Evolutionary conservation across 2,113 vertebrate species (phyloP), one percentile per base, ranked within the genome.

Genomic region (Petrocephalus zakoni): DNA sequence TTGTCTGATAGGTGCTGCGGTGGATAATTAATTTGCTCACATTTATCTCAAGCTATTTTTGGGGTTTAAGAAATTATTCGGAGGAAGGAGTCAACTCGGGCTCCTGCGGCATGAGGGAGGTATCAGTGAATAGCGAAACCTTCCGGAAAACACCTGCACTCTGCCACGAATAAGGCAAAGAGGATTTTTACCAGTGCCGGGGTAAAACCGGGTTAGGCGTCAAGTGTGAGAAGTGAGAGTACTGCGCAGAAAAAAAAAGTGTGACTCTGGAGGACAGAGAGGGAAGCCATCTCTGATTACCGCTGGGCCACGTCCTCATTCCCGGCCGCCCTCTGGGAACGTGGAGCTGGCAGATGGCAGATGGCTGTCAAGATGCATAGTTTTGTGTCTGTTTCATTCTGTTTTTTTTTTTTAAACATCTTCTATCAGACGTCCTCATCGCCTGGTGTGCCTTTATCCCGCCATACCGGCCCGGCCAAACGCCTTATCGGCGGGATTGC

Each of bases 401-500:
- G 52, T 56, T 85, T 34, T 25, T 85, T 86, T 85, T 34, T 86
- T 34, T 11, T 2, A 29, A 53, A 34, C 52, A 56, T 86, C 52
- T 56, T 53, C 47, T 86, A 86, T 53, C 49, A 37, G 11, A 15
- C 84, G 13, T 37, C n/a, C 84, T 37, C 17, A 55, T 86, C 84
- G 15, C 52, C 34, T 49, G 17, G 3, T 19, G 52, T 5, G 34
- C 52, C 61, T 53, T 86, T 10, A 55, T 55, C 84, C 84, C 51
- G 17, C 17, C 51, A 34, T 29, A 25, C 46, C 84, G 22, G 5
- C 13, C 9, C 11, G 3, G 84, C 52, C 84, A 0, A 37, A 15
- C 84, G 22, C 21, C 84, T 86, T 86, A 86, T 86, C 84, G 34
- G 51, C 11, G 29, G 25, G 84, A 21, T 86, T 86, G 52, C 84